phyloP scores from a whole-genome alignment of 2,888 invertebrate genomes.

The Pegoplata infirma region DNA sequence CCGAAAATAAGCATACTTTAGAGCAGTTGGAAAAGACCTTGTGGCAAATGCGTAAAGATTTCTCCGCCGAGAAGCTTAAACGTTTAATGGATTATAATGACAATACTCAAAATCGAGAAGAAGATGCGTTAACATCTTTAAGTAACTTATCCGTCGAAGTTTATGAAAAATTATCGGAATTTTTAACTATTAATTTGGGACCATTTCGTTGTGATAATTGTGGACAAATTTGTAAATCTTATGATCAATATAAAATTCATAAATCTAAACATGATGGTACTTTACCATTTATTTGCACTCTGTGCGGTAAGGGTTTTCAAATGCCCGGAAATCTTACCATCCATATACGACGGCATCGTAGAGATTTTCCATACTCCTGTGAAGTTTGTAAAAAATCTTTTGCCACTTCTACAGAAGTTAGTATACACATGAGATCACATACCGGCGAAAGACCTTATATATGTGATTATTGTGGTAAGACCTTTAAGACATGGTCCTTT shows the following conservation, averaged over 20 bases:
- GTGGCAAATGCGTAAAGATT: conserved; percentile 69
- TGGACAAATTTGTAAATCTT: conserved; percentile 69
- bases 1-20: conserved; percentile 46
- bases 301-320: conserved; percentile 73
- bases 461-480: conserved; percentile 72
- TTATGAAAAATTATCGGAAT: conserved; percentile 68
- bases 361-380: conserved; percentile 73
- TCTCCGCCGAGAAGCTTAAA: conserved; percentile 69
- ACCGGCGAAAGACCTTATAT: conserved; percentile 73
- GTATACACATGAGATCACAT: conserved; percentile 72
- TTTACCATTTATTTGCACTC: conserved; percentile 71
- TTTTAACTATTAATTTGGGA: conserved; percentile 69
- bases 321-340: conserved; percentile 72
- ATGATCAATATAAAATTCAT: conserved; percentile 73
- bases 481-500: conserved; percentile 74
- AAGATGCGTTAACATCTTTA: conserved; percentile 9
- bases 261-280: conserved; percentile 71
- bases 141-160: conserved; percentile 54
- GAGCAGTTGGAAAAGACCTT: conserved; percentile 72
- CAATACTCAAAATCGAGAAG: neutral
- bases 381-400: conserved; percentile 72
- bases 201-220: conserved; percentile 72
- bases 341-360: conserved; percentile 70
- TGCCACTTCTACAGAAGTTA: conserved; percentile 73
- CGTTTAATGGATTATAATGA: conserved; percentile 62